Base-by-base conservation (phyloP, 2,888 invertebrate genomes). In the Zelleria hepariella region DNA sequence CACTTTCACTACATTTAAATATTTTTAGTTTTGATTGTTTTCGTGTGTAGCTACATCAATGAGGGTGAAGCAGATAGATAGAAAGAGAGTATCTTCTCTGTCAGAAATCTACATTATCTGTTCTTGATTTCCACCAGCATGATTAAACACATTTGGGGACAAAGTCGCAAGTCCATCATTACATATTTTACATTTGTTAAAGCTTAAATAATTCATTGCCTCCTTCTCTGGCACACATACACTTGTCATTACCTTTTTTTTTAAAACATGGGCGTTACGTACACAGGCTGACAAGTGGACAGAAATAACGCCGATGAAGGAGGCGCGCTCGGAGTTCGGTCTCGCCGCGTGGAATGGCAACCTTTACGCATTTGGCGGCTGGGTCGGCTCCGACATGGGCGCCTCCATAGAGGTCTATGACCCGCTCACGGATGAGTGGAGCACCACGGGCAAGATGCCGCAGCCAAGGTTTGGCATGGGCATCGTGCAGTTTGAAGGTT, bases 401-500 rank as follows among this genome's bases (percentile, higher is more conserved):
- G 94, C 94, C 24, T 93, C 95, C 0, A 95, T 98, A 64, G 98
- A 98, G 77, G 91, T 94, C 67, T 98, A 96, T 75, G 95, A 97
- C 78, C 95, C 96, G 0, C 89, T 92, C 60, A 86, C 91, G 32
- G 93, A 96, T 75, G 90, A 91, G 63, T 98, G 98, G 97, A 90
- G 90, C 27, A 81, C 94, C 54, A 91, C 93, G 60, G 96, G 94
- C 0, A 91, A 93, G 71, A 91, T 97, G 87, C 95, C 95, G 0
- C 94, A 95, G 68, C 95, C 96, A 0, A 90, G 96, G 62, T 97
- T 96, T 75, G 96, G 96, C 67, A 97, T 97, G 97, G 97, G 97
- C 7, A 94, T 96, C 26, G 94, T 96, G 25, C 93, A 94, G 64
- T 93, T 93, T 74, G 93, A 94, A 88, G 95, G 94, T 94, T n/a